These are phyloP conservation scores for Liopterus haemorrhoidalis DNA, from an alignment of 2,888 invertebrate species.

Conservation along the genomic window DNA sequence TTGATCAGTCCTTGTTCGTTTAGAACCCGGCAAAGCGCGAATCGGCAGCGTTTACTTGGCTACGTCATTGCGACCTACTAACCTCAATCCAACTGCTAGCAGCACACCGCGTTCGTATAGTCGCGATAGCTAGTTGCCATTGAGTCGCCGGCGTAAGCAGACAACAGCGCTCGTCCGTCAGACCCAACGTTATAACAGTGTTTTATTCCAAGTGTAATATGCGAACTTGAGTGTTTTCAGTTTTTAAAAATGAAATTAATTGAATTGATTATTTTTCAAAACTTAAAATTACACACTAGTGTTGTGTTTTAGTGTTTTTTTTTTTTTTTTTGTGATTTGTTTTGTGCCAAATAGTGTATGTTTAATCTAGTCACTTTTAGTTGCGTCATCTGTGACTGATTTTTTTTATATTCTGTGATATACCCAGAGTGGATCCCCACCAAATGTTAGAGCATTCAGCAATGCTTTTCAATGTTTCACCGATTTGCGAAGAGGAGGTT, in stretches of 20 bases:
- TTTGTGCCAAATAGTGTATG: not conserved
- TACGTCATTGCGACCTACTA: slow-evolving; percentile 65
- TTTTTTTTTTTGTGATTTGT: not conserved
- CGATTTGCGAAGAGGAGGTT: slow-evolving; percentile 40
- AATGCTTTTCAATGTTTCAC: slow-evolving; percentile 43
- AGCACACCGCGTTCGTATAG: slow-evolving; percentile 41
- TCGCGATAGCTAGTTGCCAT: slow-evolving; percentile 39
- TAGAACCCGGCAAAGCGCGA: slow-evolving; percentile 72
- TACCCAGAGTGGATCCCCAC: slow-evolving; percentile 10
- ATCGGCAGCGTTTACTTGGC: slow-evolving; percentile 66
- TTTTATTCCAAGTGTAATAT: no score
- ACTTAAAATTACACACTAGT: slow-evolving; percentile 19
- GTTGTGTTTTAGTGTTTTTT: no score
- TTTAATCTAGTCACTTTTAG: not conserved
- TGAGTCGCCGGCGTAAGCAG: slow-evolving; percentile 40
- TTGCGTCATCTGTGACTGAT: not conserved
- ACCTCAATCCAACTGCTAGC: slow-evolving; percentile 58
- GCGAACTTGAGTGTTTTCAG: no score
- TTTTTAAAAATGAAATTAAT: slow-evolving; percentile 20
- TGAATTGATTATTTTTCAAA: slow-evolving; percentile 23
- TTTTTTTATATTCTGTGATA: not conserved
- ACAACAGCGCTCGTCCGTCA: no score
- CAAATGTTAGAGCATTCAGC: slow-evolving; percentile 41
- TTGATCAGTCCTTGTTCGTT: slow-evolving; percentile 47
- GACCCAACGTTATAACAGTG: no score